phyloP scores from a whole-genome alignment of 2,113 vertebrate species.

The Tychaedon coryphoeus region DNA sequence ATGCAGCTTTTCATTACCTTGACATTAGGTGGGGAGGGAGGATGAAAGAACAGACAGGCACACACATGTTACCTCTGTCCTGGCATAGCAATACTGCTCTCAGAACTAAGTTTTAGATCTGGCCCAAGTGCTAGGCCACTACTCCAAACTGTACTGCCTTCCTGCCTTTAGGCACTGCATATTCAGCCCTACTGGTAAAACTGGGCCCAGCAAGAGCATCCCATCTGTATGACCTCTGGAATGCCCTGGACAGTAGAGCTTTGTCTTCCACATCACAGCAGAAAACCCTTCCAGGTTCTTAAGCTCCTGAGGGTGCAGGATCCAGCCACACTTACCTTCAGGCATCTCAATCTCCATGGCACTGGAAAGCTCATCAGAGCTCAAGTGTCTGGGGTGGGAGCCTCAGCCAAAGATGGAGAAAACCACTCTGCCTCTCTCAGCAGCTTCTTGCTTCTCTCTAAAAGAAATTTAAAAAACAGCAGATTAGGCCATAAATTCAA shows the following conservation, averaged over 20 bases:
- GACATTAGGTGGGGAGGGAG: background rate
- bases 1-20: constrained; percentile 10
- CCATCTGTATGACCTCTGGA: background rate
- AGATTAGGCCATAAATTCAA: background rate
- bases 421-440: background rate
- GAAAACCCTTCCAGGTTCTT: background rate
- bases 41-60: constrained; percentile 31
- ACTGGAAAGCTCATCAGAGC: constrained; percentile 73
- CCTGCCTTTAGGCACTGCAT: background rate
- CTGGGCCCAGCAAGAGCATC: background rate
- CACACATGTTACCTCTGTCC: background rate
- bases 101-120: background rate
- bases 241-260: background rate
- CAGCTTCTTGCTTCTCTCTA: background rate
- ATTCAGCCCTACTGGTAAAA: background rate
- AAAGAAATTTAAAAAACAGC: background rate
- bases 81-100: background rate
- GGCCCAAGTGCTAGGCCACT: background rate
- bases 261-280: background rate
- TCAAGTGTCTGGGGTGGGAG: constrained; percentile 70
- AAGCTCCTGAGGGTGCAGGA: background rate
- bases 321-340: background rate
- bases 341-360: constrained; percentile 12
- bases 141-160: background rate
- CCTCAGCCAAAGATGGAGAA: constrained; percentile 17